These are phyloP conservation scores for Octopus bimaculoides DNA, from an alignment of 1,140 invertebrate species.

Conservation along the genomic window DNA sequence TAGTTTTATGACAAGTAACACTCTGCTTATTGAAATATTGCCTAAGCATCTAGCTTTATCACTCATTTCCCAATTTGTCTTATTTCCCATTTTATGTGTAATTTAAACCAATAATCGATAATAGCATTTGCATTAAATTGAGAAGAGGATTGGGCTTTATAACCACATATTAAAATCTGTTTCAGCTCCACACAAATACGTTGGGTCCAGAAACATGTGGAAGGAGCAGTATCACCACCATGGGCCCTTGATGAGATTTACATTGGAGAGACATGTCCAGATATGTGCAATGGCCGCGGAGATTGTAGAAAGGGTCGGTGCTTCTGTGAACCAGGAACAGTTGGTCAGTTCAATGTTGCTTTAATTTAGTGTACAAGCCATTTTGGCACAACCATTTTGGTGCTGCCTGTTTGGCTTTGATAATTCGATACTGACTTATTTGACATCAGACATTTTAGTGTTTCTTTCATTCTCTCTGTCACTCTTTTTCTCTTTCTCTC, in stretches of 20 bases:
- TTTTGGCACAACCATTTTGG: too few relatives aligned
- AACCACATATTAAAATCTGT: background rate
- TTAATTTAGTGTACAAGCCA: too few relatives aligned
- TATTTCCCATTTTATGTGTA: too few relatives aligned
- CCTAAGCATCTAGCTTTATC: too few relatives aligned
- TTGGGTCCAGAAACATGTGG: conserved; percentile 52
- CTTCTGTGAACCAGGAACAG: conserved; percentile 49
- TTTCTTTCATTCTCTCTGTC: background rate
- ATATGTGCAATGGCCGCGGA: conserved; percentile 56
- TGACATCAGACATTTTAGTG: too few relatives aligned
- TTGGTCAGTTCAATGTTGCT: background rate
- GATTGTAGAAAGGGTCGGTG: conserved; percentile 55
- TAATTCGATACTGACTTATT: too few relatives aligned
- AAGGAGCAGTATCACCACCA: conserved; percentile 26
- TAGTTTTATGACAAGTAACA: background rate
- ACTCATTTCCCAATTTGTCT: too few relatives aligned
- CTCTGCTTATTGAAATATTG: background rate
- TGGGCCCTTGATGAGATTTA: conserved; percentile 60
- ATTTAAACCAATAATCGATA: too few relatives aligned
- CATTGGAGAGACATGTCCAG: conserved; percentile 55
- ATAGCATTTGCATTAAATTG: too few relatives aligned
- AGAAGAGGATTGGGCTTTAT: too few relatives aligned
- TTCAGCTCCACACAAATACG: conserved; percentile 57
- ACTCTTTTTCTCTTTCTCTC: background rate
- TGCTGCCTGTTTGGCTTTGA: too few relatives aligned